Conservation (phyloP, 30 jellyfish, hydroid and myxozoan species). For the Pelagia noctiluca region DNA sequence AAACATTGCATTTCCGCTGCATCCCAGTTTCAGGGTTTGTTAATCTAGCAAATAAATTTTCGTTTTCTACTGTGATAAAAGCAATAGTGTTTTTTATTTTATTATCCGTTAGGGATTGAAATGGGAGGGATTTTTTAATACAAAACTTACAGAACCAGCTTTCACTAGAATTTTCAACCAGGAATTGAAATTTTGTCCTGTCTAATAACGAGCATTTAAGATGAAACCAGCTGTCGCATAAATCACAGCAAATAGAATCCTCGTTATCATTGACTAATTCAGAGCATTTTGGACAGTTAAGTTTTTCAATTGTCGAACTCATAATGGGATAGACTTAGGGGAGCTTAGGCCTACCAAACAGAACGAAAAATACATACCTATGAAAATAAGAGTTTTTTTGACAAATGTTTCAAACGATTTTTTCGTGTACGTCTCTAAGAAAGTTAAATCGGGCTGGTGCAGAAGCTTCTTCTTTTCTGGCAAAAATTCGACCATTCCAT, state of each 20-base stretch:
- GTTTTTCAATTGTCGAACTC: conserved; percentile 1
- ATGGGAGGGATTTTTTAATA: conserved; percentile 10
- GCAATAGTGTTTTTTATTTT: conserved; percentile 15
- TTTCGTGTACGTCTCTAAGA: not conserved
- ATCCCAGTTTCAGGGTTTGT: conserved; percentile 22
- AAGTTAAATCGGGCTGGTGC: not conserved
- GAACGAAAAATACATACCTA: not conserved
- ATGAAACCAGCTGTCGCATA: conserved; percentile 13
- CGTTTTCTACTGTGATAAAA: conserved; percentile 12
- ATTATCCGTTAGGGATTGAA: conserved; percentile 8
- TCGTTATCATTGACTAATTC: not conserved
- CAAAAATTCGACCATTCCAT: conserved; percentile 1
- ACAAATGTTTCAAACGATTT: not conserved
- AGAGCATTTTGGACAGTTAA: conserved; percentile 19
- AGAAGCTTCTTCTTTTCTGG: not conserved
- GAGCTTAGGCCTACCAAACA: not conserved
- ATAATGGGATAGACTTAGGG: not conserved
- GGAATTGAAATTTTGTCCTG: not conserved
- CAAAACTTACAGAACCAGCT: conserved; percentile 26
- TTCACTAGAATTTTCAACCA: conserved; percentile 1
- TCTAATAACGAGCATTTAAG: conserved; percentile 2
- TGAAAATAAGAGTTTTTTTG: conserved; percentile 5
- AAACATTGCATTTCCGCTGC: conserved; percentile 15
- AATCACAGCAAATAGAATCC: conserved; percentile 17
- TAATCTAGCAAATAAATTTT: conserved; percentile 17